Percentiles rank a stretch among this genome's conserved stretches.
Evolutionary conservation across 2,888 invertebrate species (phyloP).

Genomic region (Platynereis dumerilii): DNA sequence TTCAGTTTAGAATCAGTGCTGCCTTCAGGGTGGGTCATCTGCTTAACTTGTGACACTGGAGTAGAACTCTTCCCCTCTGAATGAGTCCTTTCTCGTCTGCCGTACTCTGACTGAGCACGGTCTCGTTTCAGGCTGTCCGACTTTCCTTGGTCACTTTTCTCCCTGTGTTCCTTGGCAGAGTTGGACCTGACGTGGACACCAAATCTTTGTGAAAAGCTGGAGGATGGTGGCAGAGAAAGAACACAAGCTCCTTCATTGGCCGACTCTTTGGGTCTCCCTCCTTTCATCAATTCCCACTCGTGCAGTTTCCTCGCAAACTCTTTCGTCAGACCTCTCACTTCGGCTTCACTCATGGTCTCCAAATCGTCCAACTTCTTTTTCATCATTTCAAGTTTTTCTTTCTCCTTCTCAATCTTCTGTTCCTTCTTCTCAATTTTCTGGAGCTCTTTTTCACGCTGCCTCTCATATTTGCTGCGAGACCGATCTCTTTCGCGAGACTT

Average conservation of each 20-base stretch:
- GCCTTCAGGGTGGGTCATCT: background rate
- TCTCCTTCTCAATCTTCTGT: constrained; percentile 70
- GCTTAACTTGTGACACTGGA: background rate
- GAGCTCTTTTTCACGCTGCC: constrained; percentile 23
- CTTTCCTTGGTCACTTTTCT: background rate
- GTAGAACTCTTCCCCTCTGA: constrained; percentile 10
- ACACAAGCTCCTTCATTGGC: background rate
- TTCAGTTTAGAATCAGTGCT: background rate
- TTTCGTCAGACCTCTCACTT: constrained; percentile 83
- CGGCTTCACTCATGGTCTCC: constrained; percentile 73
- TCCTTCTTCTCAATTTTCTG: constrained; percentile 36
- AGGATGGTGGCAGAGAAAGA: background rate
- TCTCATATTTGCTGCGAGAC: constrained; percentile 30
- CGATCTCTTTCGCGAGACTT: constrained; percentile 31
- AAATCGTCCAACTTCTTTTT: constrained; percentile 48
- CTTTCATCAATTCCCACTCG: constrained; percentile 74
- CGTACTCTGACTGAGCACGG: constrained; percentile 15
- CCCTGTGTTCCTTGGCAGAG: constrained; percentile 25
- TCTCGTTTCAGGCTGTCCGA: constrained; percentile 11
- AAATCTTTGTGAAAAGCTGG: background rate
- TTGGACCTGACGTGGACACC: constrained; percentile 21
- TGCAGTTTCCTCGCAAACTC: constrained; percentile 88
- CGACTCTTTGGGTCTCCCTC: constrained; percentile 8
- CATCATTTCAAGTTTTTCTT: constrained; percentile 70
- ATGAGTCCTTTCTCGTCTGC: constrained; percentile 5